phyloP scores from a whole-genome alignment of 2,113 vertebrate genomes.

The Burhinus bistriatus region DNA sequence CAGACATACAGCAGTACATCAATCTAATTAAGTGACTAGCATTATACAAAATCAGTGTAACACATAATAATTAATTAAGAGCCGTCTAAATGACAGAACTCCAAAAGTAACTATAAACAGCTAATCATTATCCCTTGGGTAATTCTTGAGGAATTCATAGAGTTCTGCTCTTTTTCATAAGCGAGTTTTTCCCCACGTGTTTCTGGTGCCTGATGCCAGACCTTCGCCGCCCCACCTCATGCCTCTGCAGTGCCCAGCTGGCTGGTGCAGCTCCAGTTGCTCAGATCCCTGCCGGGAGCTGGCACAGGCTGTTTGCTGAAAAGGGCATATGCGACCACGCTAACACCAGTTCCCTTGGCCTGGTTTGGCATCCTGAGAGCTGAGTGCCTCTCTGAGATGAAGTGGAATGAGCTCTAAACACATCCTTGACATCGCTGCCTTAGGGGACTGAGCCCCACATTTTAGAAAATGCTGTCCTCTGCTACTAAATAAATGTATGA shows the following conservation, averaged over 20 bases:
- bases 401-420: neutral
- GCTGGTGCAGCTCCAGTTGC: neutral
- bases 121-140: neutral
- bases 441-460: neutral
- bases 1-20: neutral
- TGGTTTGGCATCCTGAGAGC: neutral
- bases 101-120: neutral
- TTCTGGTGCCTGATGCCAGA: neutral
- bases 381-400: neutral
- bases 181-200: neutral
- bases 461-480: neutral
- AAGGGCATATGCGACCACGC: rapidly evolving
- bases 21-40: neutral
- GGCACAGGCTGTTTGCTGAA: neutral
- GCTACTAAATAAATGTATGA: slow-evolving; percentile 32
- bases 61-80: neutral
- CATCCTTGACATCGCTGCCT: neutral
- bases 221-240: rapidly evolving
- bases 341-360: neutral
- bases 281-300: neutral
- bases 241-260: neutral
- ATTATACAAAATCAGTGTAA: neutral
- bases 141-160: neutral
- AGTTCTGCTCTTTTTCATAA: neutral
- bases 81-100: neutral